Base-by-base conservation (phyloP, 2,797 vertebrate species). In the Melanotaenia parkinsoni region DNA sequence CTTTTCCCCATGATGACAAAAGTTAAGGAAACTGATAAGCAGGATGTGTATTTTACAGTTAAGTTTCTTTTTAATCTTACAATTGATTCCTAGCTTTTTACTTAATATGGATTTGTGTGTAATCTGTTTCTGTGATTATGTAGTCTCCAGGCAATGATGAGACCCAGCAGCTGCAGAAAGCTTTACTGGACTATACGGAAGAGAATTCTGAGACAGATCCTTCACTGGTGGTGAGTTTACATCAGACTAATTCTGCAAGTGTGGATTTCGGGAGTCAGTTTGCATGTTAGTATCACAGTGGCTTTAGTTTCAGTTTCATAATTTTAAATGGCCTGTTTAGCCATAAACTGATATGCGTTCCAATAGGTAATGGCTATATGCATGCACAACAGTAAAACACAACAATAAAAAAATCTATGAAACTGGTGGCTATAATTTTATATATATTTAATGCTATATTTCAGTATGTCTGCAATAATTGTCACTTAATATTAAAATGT, bases 81-180 rank as follows among this genome's bases (percentile, higher is more conserved):
- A 18, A 47, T 61, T 63, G 1, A n/a, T 35, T 64, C 0, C 5
- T 5, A n/a, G 0, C 3, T 4, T 22, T 59, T 75, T 45, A 40
- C 1, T 26, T 57, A 43, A 18, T 13, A 40, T 78, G 40, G 8
- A 68, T 50, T 32, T 7, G 33, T 63, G n/a, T 43, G 7, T 74
- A 18, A 67, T 56, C n/a, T 58, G 50, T 63, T 5, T 51, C 9
- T 81, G 9, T 79, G 1, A 30, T 79, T 72, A 2, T 70, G 5
- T 58, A 95, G 95, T 76, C 89, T 70, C 82, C 82, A 68, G 97
- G 96, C 65, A 96, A 85, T 33, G 98, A 99, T 91, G 97, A 98
- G 91, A 98, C 97, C 50, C 97, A 99, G 54, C 96, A 97, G 76
- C 94, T 99, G 33, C 98, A 99, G 88, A 99, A 99, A 82, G 97